Base-by-base conservation (phyloP, 2,888 invertebrate genomes). In the Thecocarcelia acutangulata region DNA sequence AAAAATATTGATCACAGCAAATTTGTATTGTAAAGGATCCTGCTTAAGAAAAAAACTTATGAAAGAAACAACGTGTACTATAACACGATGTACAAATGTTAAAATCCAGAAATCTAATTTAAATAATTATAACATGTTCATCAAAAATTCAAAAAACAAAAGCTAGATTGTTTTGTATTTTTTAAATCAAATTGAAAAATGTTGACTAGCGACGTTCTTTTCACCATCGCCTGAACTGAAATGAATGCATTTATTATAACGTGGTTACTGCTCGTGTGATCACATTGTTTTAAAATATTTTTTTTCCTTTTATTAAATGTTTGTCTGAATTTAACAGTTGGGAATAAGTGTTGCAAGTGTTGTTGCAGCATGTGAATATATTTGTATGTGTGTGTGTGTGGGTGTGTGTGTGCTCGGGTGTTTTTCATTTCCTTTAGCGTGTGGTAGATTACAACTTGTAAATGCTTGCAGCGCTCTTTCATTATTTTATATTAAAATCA, bases 331-430 rank as follows among this genome's bases (percentile, higher is more conserved):
- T 12, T 8, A 75, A 61, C 76, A 76, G 68, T 46, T 59, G 69
- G 69, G 37, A 69, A 76, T 76, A 76, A 69, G 46, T 69, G 76
- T 76, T 76, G 76, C 61, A 61, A 76, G 15, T 68, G 28, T n/a
- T 58, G 13, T 42, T 46, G 6, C 3, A 17, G 33, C 24, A 42
- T 6, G 9, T 8, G 6, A 52, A n/a, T 44, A 44, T 58, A 13
- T 69, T 33, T 52, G 3, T 58, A 17, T 40, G 24, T 17, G 6
- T 19, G 11, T 42, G n/a, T 24, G 28, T 50, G n/a, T 48, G 15
- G 1, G 2, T 44, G 2, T 58, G 40, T 40, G 11, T n/a, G 19
- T 28, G n/a, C 15, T 13, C 24, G n/a, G 37, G 15, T 8, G 5
- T 19, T 6, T n/a, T 61, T 61, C 13, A 63, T 63, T 44, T 73